Evolutionary conservation across 2,888 invertebrate genomes (phyloP).

Genomic region (Nysson spinosus): DNA sequence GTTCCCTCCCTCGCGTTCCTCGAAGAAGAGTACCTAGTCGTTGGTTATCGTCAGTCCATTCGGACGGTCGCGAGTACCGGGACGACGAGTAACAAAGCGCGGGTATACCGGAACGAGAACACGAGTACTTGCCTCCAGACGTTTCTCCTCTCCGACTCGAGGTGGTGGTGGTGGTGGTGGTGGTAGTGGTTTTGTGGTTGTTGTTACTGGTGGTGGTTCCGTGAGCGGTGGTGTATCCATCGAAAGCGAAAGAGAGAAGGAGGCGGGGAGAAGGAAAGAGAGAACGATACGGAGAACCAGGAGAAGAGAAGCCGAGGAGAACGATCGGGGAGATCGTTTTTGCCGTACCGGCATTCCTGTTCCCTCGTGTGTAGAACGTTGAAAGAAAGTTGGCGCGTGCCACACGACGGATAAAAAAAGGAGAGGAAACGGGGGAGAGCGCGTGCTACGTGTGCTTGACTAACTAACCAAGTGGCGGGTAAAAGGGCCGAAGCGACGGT

Average conservation of each 20-base stretch:
- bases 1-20: constrained; percentile 17
- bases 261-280: constrained; percentile 21
- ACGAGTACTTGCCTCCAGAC: no score
- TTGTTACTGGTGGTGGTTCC: constrained; percentile 41
- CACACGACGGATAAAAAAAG: constrained; percentile 46
- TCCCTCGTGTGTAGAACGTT: constrained; percentile 39
- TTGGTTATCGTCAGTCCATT: constrained; percentile 24
- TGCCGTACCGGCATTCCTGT: constrained; percentile 47
- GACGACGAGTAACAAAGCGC: constrained; percentile 9
- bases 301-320: constrained; percentile 32
- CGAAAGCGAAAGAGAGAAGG: constrained; percentile 20
- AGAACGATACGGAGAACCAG: constrained; percentile 19
- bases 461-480: constrained; percentile 54
- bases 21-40: constrained; percentile 1
- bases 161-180: constrained; percentile 30
- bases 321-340: constrained; percentile 42
- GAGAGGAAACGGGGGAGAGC: no score
- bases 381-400: constrained; percentile 46
- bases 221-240: constrained; percentile 34
- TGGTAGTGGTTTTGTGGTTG: constrained; percentile 35
- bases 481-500: constrained; percentile 20
- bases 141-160: constrained; percentile 8
- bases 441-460: constrained; percentile 47
- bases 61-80: constrained; percentile 17
- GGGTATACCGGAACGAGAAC: not conserved